Evolutionary conservation across 2,797 vertebrate species (phyloP).

Genomic region (Hephaestus fuliginosus): DNA sequence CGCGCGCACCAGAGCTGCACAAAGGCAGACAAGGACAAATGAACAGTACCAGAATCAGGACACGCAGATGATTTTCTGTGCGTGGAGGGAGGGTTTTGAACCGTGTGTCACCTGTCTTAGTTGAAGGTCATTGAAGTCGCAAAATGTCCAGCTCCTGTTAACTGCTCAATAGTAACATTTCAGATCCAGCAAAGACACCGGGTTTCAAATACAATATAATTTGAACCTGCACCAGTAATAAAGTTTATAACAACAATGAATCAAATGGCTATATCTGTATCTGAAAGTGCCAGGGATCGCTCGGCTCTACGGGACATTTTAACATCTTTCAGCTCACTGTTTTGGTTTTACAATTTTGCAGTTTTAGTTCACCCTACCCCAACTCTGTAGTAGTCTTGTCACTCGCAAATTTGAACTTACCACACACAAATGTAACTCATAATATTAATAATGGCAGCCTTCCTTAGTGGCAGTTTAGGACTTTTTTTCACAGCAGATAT

Average conservation of each 20-base stretch:
- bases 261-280: too few species aligned
- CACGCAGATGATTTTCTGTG: background rate
- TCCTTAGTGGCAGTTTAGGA: too few species aligned
- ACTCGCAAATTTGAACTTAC: background rate
- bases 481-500: too few species aligned
- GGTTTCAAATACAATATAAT: too few species aligned
- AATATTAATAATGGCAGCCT: too few species aligned
- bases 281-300: background rate
- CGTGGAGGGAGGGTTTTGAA: background rate
- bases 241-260: too few species aligned
- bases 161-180: background rate
- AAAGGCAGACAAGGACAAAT: slow-evolving; percentile 57
- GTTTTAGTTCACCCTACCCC: background rate
- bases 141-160: background rate
- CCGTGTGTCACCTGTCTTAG: background rate
- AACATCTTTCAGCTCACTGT: background rate
- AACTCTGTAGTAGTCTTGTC: background rate
- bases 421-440: too few species aligned
- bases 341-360: background rate
- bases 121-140: too few species aligned
- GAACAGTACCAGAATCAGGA: slow-evolving; percentile 23
- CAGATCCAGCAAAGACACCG: background rate
- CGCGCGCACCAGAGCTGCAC: background rate
- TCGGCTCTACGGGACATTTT: background rate
- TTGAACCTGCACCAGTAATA: background rate